Base-by-base conservation (phyloP, 2,888 invertebrate genomes). In the Nipponacmea schrenckii region DNA sequence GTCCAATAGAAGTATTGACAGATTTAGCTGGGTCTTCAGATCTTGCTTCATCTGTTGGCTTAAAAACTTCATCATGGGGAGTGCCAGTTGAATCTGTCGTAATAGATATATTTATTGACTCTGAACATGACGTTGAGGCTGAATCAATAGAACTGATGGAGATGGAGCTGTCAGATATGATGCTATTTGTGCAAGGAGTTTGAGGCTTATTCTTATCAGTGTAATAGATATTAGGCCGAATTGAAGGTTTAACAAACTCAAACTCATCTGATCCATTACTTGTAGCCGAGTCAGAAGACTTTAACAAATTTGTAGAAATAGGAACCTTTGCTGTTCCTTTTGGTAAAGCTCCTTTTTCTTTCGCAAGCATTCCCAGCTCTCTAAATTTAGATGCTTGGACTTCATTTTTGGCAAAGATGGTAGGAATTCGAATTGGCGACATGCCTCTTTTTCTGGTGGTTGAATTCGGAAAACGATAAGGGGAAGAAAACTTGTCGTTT, bases 371-470 rank as follows among this genome's bases (percentile, higher is more conserved):
- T 10, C 74, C 77, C 0, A 77, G 67, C 48, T 80, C 77, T 26
- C 77, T 44, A 62, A 74, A 78, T 44, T 72, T 68, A 7, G 45
- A 69, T 10, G 74, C 77, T 39, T 78, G 79, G 44, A 73, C 69
- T 62, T 81, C 80, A 44, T 66, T 74, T 62, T 79, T 81, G 10
- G 82, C 81, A 70, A 86, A 84, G 39, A 83, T 79, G 12, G 81
- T 79, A 50, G 86, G 87, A 64, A 87, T 81, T 62, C 83, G 75
- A 15, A 87, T 74, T 7, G 86, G 86, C 8, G 86, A 84, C 46
- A 76, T 74, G 4, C 83, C 83, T 44, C 82, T 72, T 64, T 77
- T 83, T 26, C 82, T 73, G 1, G 80, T 74, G 1, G 77, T 79
- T 56, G 83, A 83, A 62, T 80, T 82, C 10, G 82, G 80, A 74